Evolutionary conservation across 1,140 invertebrate genomes (phyloP).

Genomic region (Tigriopus japonicus): DNA sequence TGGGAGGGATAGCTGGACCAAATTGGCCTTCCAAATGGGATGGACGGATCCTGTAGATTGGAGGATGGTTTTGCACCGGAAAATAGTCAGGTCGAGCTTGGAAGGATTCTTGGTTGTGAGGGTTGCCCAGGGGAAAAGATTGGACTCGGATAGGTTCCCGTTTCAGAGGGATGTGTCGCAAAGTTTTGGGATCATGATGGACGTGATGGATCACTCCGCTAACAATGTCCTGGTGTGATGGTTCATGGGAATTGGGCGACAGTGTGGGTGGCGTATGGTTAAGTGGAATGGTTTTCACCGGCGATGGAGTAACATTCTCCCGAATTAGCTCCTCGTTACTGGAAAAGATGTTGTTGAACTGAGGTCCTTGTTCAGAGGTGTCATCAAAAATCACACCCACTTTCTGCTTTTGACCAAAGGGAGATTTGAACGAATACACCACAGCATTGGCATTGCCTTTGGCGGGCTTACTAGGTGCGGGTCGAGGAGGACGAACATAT

Average conservation of each 20-base stretch:
- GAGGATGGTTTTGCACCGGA: neutral
- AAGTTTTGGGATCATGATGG: neutral
- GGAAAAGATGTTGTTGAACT: neutral
- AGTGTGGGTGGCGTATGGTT: neutral
- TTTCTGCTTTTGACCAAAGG: neutral
- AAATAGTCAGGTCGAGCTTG: conserved; percentile 4
- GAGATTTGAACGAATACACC: neutral
- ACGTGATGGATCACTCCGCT: neutral
- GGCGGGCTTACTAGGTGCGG: too few relatives aligned
- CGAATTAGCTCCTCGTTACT: neutral
- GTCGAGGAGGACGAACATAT: too few relatives aligned
- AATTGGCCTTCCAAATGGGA: conserved; percentile 1
- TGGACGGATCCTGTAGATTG: neutral
- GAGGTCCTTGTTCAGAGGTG: neutral
- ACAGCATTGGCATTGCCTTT: conserved; percentile 2
- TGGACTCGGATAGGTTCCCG: neutral
- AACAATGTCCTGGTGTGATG: neutral
- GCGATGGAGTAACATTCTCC: neutral
- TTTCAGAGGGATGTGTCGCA: neutral
- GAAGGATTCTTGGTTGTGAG: neutral
- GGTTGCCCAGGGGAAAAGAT: conserved; percentile 3
- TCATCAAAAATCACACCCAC: conserved; percentile 9
- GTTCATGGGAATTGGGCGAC: neutral
- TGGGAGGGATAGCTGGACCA: neutral
- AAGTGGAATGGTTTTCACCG: neutral